Base-by-base conservation (phyloP, 2,113 vertebrate genomes). In the Formicarius rufipectus region DNA sequence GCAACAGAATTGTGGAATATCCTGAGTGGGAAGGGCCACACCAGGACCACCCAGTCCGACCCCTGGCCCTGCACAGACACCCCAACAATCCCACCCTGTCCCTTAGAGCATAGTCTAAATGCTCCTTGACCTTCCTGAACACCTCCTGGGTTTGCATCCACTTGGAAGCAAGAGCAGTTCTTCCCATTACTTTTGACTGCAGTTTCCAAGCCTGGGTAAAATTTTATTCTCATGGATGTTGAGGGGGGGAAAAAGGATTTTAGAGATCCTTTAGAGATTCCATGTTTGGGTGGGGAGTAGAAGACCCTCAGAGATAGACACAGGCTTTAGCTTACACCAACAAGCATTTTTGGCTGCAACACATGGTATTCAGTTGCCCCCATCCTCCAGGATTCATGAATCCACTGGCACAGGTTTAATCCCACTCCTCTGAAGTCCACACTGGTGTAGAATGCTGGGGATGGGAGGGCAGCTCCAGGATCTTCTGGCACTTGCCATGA, bases 341-440 rank as follows among this genome's bases (percentile, higher is more conserved):
- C 30, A 19, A n/a, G 20, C 55, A 14, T 22, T 56, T 58, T 14
- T n/a, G 31, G 55, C 55, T 58, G 31, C 55, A 33, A 27, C 20
- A 40, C 2, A 1, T 11, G 12, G 0, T 1, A 1, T 52, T 40
- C 9, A 45, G 47, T 25, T 33, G n/a, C 22, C 53, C 13, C 3
- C 31, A 16, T 37, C 40, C 24, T 30, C 9, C 30, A 64, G 24
- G 31, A n/a, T 64, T 16, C 17, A 7, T 66, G 35, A 9, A 3
- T 72, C 47, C 27, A 17, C 67, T 50, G 49, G 17, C 8, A 9
- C 4, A 18, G 55, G 60, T 23, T 14, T 33, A 23, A 37, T 66
- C n/a, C 18, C 28, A 37, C 30, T 14, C 10, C 39, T 28, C n/a
- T 15, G 14, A 17, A 71, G 37, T n/a, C 1, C 15, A 4, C 15